A percentile compares a stretch with the other conserved stretches of the same genome.
These are phyloP conservation scores for Sepioteuthis lessoniana DNA, from an alignment of 2,888 invertebrate species.

Conservation along the genomic window DNA sequence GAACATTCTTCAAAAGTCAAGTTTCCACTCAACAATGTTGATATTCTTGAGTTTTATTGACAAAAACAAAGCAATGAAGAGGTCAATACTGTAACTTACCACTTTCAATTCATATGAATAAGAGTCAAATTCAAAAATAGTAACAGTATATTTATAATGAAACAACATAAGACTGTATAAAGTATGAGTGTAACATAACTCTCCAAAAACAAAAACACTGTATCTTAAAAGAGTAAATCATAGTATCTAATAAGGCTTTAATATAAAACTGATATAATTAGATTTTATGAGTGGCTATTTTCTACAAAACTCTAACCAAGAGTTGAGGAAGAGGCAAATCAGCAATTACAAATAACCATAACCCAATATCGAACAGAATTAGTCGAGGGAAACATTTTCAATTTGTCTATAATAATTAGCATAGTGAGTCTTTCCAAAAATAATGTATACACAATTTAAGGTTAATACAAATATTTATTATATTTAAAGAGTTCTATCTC, in stretches of 20 bases:
- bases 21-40: background rate
- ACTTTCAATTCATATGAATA: background rate
- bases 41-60: background rate
- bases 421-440: no score
- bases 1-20: background rate
- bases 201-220: background rate
- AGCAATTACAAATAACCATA: no score
- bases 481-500: no score
- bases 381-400: no score
- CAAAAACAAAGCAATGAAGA: background rate
- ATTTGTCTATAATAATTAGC: no score
- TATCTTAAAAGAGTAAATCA: background rate
- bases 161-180: background rate
- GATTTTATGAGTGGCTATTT: background rate
- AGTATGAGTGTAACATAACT: background rate
- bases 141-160: background rate
- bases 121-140: background rate
- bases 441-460: no score
- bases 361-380: no score
- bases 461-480: no score
- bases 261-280: background rate
- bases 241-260: background rate
- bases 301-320: background rate
- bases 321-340: background rate
- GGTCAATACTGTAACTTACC: background rate